Evolutionary conservation across 2,113 vertebrate species (phyloP).

Genomic region (Odontesthes bonariensis): DNA sequence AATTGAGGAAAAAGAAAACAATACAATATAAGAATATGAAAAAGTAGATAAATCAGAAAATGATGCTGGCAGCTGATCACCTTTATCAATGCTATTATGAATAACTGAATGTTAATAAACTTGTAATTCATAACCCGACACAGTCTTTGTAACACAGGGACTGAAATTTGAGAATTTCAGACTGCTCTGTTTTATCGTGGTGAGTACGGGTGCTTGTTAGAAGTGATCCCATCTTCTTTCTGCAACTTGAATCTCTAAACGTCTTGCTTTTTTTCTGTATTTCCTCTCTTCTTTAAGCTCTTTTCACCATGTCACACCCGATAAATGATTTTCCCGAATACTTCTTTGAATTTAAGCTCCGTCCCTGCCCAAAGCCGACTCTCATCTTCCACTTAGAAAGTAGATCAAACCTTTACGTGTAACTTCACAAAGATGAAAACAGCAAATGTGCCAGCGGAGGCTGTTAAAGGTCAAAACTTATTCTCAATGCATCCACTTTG

Average conservation of each 20-base stretch:
- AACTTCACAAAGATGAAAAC: too few species aligned
- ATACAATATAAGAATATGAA: neutral
- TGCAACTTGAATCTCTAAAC: neutral
- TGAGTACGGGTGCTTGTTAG: constrained; percentile 27
- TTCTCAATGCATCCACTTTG: too few species aligned
- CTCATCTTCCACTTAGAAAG: too few species aligned
- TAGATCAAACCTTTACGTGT: too few species aligned
- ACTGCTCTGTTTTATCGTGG: constrained; percentile 25
- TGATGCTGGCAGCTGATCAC: constrained; percentile 34
- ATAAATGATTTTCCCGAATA: too few species aligned
- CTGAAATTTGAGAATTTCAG: constrained; percentile 18
- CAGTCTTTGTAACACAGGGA: constrained; percentile 22
- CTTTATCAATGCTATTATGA: constrained; percentile 51
- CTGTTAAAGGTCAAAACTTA: too few species aligned
- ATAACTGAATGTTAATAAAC: constrained; percentile 47
- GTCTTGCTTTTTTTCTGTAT: constrained; percentile 2
- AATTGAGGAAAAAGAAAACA: neutral
- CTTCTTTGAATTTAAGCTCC: too few species aligned
- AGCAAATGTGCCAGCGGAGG: too few species aligned
- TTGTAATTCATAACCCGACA: constrained; percentile 20
- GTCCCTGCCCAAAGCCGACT: too few species aligned
- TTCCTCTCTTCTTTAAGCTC: neutral
- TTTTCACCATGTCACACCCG: too few species aligned
- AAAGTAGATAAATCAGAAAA: neutral
- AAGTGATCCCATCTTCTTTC: constrained; percentile 1